Conservation (phyloP, 2,113 vertebrate genomes). For the Indicator maculatus region DNA sequence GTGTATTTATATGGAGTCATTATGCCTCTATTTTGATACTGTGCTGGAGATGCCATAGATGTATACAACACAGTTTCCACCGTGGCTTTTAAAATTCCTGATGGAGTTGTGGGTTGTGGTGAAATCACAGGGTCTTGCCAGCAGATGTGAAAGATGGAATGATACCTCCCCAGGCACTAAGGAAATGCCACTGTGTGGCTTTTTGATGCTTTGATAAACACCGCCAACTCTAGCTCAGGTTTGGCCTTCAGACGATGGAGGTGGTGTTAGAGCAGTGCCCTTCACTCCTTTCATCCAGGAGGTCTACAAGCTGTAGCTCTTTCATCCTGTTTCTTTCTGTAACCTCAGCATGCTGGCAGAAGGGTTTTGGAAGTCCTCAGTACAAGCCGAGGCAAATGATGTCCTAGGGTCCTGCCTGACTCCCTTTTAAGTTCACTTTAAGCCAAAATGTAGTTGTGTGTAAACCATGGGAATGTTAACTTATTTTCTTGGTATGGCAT, state of each 20-base stretch:
- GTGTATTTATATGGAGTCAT: background rate
- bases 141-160: background rate
- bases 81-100: background rate
- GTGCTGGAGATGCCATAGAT: background rate
- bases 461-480: background rate
- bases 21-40: background rate
- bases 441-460: background rate
- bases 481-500: background rate
- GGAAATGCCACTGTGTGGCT: background rate
- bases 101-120: slow-evolving; percentile 6
- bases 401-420: background rate
- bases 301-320: background rate
- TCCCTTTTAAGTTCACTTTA: background rate
- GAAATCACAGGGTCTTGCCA: background rate
- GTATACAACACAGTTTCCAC: background rate
- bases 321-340: background rate
- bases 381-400: background rate
- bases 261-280: background rate
- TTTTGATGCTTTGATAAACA: background rate
- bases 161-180: background rate
- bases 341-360: background rate
- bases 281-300: background rate
- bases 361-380: background rate
- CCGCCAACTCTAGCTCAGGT: background rate
- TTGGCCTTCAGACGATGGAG: background rate